These are phyloP conservation scores for Recurvirostra avosetta DNA, from an alignment of 2,113 vertebrate genomes.

Conservation along the genomic window DNA sequence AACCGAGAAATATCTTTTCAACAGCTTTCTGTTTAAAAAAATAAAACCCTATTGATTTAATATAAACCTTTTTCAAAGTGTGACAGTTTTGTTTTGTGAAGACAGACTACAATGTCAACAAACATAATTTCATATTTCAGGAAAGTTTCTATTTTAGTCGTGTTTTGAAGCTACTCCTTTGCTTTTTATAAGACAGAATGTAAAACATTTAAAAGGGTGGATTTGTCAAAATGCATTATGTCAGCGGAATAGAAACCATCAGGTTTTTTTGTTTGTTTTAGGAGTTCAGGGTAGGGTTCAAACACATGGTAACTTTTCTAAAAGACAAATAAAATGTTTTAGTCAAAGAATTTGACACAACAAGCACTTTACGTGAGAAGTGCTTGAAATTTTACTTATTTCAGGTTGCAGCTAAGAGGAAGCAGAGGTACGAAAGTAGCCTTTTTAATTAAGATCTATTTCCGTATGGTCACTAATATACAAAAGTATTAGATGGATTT, in stretches of 20 bases:
- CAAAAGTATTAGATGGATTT: not conserved
- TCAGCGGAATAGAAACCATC: not conserved
- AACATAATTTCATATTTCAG: not conserved
- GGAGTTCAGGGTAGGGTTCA: not conserved
- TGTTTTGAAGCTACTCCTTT: not conserved
- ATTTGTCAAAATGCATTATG: not conserved
- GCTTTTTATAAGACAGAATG: not conserved
- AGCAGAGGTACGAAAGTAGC: not conserved
- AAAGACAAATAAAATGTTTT: not conserved
- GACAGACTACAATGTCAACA: not conserved
- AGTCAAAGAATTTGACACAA: not conserved
- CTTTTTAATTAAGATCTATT: not conserved
- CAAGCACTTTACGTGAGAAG: not conserved
- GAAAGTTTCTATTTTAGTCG: not conserved
- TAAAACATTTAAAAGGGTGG: not conserved
- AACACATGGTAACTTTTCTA: not conserved
- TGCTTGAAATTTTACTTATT: not conserved
- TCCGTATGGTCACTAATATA: not conserved
- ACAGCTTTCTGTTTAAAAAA: not conserved
- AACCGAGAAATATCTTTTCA: not conserved
- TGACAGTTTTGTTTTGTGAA: not conserved
- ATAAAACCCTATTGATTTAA: not conserved
- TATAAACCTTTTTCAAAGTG: not conserved
- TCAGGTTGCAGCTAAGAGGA: not conserved
- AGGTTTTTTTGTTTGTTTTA: not conserved